A percentile compares a stretch with the other conserved stretches of the same genome.
Conservation (phyloP, 2,888 invertebrate species). For the Drosophila mercatorum region DNA sequence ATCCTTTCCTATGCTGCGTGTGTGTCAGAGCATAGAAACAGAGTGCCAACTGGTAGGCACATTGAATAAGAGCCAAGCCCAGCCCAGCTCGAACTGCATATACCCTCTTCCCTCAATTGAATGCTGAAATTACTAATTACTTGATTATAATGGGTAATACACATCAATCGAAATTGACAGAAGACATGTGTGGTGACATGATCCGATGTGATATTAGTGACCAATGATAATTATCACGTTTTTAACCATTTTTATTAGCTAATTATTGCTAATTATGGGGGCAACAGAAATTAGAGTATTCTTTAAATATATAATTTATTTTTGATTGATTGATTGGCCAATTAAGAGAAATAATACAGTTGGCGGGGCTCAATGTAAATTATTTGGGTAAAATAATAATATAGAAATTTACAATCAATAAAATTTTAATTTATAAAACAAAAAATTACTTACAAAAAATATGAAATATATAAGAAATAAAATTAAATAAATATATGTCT, state of each 20-base stretch:
- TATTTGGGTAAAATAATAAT: background rate
- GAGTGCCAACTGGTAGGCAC: slow-evolving; percentile 55
- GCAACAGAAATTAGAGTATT: background rate
- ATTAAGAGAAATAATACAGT: background rate
- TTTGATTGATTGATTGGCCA: background rate
- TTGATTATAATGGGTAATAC: background rate
- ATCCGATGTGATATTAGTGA: background rate
- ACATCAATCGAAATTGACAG: background rate
- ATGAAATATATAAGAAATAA: too few species aligned
- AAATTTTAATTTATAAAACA: too few species aligned
- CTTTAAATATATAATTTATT: background rate
- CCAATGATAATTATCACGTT: background rate
- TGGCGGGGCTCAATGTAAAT: background rate
- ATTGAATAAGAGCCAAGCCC: slow-evolving; percentile 10
- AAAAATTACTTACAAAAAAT: too few species aligned
- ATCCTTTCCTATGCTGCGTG: slow-evolving; percentile 35
- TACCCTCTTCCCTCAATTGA: slow-evolving; percentile 33
- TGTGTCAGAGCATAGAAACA: slow-evolving; percentile 53
- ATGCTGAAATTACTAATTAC: slow-evolving; percentile 10
- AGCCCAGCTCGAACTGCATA: slow-evolving; percentile 10
- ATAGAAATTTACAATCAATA: too few species aligned
- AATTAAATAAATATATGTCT: too few species aligned
- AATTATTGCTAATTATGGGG: background rate
- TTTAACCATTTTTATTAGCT: background rate
- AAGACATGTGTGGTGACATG: background rate